Conservation (phyloP, 2,888 invertebrate species). For the Thymelicus sylvestris region DNA sequence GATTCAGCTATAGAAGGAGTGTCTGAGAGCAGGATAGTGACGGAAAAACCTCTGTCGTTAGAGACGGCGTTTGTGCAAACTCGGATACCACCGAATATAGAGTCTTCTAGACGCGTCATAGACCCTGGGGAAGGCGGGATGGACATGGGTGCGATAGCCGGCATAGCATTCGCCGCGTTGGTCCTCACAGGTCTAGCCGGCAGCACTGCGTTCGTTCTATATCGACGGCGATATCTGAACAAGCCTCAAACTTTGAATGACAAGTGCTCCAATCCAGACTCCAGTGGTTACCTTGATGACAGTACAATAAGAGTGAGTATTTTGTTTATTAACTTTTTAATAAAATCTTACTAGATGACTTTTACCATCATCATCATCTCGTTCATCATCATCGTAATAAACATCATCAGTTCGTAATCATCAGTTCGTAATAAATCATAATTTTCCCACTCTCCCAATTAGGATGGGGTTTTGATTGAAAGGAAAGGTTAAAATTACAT, state of each 20-base stretch:
- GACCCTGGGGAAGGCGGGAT: constrained; percentile 69
- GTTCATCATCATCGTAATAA: too few species aligned
- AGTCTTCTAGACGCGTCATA: constrained; percentile 71
- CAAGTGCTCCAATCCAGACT: constrained; percentile 93
- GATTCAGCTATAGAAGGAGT: constrained; percentile 60
- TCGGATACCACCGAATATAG: constrained; percentile 71
- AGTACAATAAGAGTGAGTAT: constrained; percentile 91
- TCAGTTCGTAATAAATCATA: too few species aligned
- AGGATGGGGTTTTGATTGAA: too few species aligned
- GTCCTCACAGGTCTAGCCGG: constrained; percentile 87
- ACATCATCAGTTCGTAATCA: too few species aligned
- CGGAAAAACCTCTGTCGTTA: constrained; percentile 74
- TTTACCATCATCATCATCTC: too few species aligned
- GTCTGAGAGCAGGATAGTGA: constrained; percentile 73
- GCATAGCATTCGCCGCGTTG: constrained; percentile 88
- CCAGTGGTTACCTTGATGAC: constrained; percentile 94
- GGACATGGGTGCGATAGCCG: constrained; percentile 87
- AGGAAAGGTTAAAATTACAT: too few species aligned
- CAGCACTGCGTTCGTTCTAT: constrained; percentile 87
- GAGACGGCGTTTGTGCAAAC: constrained; percentile 76
- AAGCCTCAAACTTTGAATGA: constrained; percentile 93
- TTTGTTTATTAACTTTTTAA: not conserved
- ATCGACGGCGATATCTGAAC: constrained; percentile 90
- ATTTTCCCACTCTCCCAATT: too few species aligned
- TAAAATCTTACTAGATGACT: too few species aligned